Evolutionary conservation across 2,888 invertebrate genomes (phyloP).

Genomic region (Campaea margaritaria): DNA sequence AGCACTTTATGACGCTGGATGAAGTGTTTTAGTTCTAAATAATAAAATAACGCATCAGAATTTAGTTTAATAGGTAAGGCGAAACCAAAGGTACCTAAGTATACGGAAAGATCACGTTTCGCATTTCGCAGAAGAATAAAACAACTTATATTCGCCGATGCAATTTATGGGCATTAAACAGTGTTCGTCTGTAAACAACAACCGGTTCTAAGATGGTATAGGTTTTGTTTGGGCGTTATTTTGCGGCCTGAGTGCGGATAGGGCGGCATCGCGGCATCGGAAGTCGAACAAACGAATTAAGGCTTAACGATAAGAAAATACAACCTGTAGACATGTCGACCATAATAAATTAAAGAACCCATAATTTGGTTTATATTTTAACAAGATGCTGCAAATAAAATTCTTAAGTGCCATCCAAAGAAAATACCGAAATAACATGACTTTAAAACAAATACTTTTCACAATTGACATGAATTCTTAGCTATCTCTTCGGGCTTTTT

Average conservation of each 20-base stretch:
- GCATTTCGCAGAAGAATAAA: constrained; percentile 54
- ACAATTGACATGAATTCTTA: too few relatives aligned
- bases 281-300: constrained; percentile 62
- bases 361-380: too few relatives aligned
- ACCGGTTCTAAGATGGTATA: constrained; percentile 71
- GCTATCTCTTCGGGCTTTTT: too few relatives aligned
- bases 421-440: too few relatives aligned
- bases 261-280: constrained; percentile 46
- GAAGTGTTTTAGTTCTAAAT: neutral
- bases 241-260: constrained; percentile 64
- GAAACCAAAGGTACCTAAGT: constrained; percentile 21
- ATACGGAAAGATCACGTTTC: constrained; percentile 59
- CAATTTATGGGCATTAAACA: constrained; percentile 72
- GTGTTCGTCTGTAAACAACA: constrained; percentile 75
- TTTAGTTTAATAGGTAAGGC: neutral
- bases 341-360: too few relatives aligned
- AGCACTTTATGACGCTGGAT: too few relatives aligned
- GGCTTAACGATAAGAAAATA: constrained; percentile 26
- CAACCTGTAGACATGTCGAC: constrained; percentile 28
- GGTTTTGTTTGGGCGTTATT: constrained; percentile 71
- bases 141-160: constrained; percentile 61
- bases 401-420: too few relatives aligned
- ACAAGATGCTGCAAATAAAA: too few relatives aligned
- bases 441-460: too few relatives aligned
- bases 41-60: neutral